Evolutionary conservation across 2,888 invertebrate species (phyloP).

Genomic region (Pyrrhia umbra): DNA sequence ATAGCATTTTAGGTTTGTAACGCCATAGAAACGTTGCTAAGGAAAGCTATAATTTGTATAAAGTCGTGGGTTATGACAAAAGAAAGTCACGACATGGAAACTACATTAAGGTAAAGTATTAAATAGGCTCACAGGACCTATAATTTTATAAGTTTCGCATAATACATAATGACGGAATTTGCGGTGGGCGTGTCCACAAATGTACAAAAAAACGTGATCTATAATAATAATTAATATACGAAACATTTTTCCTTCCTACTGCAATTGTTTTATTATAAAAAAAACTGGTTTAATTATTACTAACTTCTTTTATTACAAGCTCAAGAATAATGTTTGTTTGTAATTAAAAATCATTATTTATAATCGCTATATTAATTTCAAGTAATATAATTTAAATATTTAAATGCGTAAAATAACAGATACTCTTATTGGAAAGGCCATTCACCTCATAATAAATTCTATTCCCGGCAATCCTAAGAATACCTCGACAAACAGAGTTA

Average conservation of each 20-base stretch:
- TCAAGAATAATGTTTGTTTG: too few relatives aligned
- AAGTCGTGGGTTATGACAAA: slow-evolving; percentile 42
- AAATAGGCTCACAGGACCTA: slow-evolving; percentile 55
- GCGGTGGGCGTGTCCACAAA: slow-evolving; percentile 26
- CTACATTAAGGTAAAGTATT: slow-evolving; percentile 54
- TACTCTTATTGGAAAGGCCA: neutral
- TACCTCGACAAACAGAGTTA: slow-evolving; percentile 41
- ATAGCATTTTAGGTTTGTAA: neutral
- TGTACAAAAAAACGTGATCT: slow-evolving; percentile 43
- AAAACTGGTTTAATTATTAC: neutral
- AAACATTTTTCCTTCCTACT: neutral
- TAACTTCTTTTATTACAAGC: neutral
- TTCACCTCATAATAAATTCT: slow-evolving; percentile 17
- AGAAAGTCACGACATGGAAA: slow-evolving; percentile 57
- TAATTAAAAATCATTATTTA: too few relatives aligned
- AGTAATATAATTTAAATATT: neutral
- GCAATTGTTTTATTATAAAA: slow-evolving; percentile 21
- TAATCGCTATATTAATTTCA: neutral
- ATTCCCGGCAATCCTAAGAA: slow-evolving; percentile 34
- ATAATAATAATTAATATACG: too few relatives aligned
- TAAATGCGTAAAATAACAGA: neutral
- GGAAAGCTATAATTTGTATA: slow-evolving; percentile 27
- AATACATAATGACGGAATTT: slow-evolving; percentile 49
- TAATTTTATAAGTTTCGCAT: slow-evolving; percentile 59
- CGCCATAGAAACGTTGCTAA: neutral